These are phyloP conservation scores for Norana najaformis DNA, from an alignment of 2,888 invertebrate genomes.

Conservation along the genomic window DNA sequence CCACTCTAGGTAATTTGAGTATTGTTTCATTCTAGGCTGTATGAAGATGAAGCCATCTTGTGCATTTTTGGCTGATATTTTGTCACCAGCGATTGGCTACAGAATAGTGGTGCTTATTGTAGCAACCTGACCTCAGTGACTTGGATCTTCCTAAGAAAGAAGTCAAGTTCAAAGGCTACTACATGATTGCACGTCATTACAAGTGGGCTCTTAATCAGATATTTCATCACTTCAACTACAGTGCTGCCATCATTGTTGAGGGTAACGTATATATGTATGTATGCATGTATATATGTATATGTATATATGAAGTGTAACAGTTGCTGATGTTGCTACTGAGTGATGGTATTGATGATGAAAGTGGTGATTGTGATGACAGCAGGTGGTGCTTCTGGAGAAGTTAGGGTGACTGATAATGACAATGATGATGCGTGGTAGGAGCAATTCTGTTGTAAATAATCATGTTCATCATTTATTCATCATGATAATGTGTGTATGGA, in stretches of 20 bases:
- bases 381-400: background rate
- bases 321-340: background rate
- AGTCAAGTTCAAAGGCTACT: constrained; percentile 79
- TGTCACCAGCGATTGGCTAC: no score
- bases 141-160: constrained; percentile 54
- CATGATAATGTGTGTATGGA: no score
- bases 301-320: background rate
- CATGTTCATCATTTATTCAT: no score
- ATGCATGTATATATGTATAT: no score
- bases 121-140: constrained; percentile 78
- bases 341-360: no score
- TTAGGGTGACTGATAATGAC: no score
- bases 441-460: background rate
- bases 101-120: constrained; percentile 43
- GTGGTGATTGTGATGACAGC: no score
- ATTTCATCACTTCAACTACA: constrained; percentile 78
- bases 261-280: constrained; percentile 66
- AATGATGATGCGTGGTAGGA: background rate
- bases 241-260: constrained; percentile 92
- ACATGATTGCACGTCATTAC: constrained; percentile 94
- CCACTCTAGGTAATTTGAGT: no score
- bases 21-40: no score
- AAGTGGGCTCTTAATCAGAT: constrained; percentile 93
- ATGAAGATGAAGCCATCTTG: no score
- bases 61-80: no score